These are phyloP conservation scores for Xestia sexstrigata DNA, from an alignment of 2,888 invertebrate genomes.

Conservation along the genomic window DNA sequence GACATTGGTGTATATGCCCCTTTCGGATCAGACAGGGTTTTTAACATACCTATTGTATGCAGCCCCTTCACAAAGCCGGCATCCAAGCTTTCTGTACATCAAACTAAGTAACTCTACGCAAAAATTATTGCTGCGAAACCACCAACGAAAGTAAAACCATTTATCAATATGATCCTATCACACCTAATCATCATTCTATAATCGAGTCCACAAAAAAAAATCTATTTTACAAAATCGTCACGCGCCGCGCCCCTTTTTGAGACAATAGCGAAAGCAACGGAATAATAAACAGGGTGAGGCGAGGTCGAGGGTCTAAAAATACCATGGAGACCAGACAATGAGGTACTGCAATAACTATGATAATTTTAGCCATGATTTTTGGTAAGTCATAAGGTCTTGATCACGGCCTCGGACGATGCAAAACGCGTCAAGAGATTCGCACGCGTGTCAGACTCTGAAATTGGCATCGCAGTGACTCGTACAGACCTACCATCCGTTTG, in stretches of 20 bases:
- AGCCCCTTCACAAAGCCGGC: too few species aligned
- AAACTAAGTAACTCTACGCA: too few species aligned
- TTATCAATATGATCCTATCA: neutral
- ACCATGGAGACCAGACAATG: conserved; percentile 67
- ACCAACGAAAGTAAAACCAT: conserved; percentile 1
- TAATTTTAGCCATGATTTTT: conserved; percentile 62
- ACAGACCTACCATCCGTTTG: neutral
- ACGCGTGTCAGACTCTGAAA: neutral
- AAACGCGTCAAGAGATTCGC: neutral
- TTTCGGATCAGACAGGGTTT: too few species aligned
- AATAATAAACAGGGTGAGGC: conserved; percentile 71
- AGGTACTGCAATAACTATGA: conserved; percentile 67
- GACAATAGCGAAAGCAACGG: conserved; percentile 73
- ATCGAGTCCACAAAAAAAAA: conserved; percentile 62
- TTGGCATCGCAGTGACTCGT: neutral
- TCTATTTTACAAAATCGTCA: conserved; percentile 71
- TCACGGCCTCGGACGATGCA: neutral
- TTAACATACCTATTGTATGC: too few species aligned
- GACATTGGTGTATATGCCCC: too few species aligned
- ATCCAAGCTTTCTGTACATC: too few species aligned
- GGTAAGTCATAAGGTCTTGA: neutral
- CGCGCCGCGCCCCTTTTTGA: conserved; percentile 67
- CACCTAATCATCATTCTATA: conserved; percentile 46
- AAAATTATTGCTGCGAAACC: neutral
- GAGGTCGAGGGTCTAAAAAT: conserved; percentile 74